Conservation (phyloP, 1,140 invertebrate species). For the Rhyzopertha dominica region DNA sequence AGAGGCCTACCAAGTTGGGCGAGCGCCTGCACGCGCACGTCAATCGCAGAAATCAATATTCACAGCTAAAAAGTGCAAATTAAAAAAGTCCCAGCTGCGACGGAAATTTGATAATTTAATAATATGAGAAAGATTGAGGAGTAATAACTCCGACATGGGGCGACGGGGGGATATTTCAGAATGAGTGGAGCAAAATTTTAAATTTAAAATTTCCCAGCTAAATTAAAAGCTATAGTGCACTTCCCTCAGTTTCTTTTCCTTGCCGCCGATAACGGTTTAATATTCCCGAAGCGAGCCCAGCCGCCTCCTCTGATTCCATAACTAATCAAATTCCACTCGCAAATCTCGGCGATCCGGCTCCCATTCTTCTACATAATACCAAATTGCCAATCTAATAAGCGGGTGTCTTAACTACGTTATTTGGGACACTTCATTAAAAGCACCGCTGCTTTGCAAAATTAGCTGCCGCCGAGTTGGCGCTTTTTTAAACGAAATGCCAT, state of each 20-base stretch:
- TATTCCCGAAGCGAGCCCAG: conserved; percentile 26
- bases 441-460: conserved; percentile 12
- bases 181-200: too few relatives aligned
- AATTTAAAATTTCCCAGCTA: conserved; percentile 19
- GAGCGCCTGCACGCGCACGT: too few relatives aligned
- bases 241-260: conserved; percentile 14
- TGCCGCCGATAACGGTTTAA: conserved; percentile 33
- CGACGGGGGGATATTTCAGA: conserved; percentile 15
- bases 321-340: conserved; percentile 30
- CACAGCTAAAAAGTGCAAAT: conserved; percentile 24
- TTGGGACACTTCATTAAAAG: conserved; percentile 30
- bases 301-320: conserved; percentile 26
- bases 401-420: conserved; percentile 33
- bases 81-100: conserved; percentile 20
- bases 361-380: conserved; percentile 26
- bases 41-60: conserved; percentile 12
- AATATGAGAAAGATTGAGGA: conserved; percentile 22
- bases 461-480: too few relatives aligned
- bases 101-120: conserved; percentile 24
- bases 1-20: too few relatives aligned
- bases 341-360: conserved; percentile 17
- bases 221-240: conserved; percentile 23
- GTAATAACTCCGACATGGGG: conserved; percentile 14
- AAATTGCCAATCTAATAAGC: conserved; percentile 35
- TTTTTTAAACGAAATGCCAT: too few relatives aligned